Evolutionary conservation across 2,888 invertebrate species (phyloP).

Genomic region (Phyllotreta cruciferae): DNA sequence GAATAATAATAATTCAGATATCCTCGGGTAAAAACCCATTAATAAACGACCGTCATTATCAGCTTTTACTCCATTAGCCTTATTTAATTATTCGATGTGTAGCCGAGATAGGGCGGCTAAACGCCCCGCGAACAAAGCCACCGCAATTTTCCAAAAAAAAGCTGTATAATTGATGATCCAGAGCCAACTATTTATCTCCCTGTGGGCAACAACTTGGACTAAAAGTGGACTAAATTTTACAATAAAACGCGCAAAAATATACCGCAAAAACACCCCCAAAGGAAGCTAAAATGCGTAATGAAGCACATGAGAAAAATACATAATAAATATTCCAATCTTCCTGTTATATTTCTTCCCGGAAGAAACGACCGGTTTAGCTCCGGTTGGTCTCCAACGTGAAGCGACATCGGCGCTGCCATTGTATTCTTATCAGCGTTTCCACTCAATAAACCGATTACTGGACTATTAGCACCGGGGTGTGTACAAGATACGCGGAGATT

Average conservation of each 20-base stretch:
- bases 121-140: slow-evolving; percentile 46
- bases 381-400: too few relatives aligned
- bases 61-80: slow-evolving; percentile 41
- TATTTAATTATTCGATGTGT: slow-evolving; percentile 45
- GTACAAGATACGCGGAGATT: slow-evolving; percentile 49
- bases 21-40: slow-evolving; percentile 33
- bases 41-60: slow-evolving; percentile 36
- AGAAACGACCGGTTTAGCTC: too few relatives aligned
- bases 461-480: slow-evolving; percentile 51
- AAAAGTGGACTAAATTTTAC: too few relatives aligned
- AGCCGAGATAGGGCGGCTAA: slow-evolving; percentile 37
- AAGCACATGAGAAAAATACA: background rate
- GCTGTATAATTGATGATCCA: slow-evolving; percentile 48
- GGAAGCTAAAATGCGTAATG: background rate
- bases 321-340: too few relatives aligned
- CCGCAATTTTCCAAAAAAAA: slow-evolving; percentile 46
- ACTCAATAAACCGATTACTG: slow-evolving; percentile 59
- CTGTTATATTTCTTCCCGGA: background rate
- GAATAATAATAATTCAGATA: slow-evolving; percentile 15
- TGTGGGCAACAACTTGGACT: too few relatives aligned
- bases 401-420: slow-evolving; percentile 31
- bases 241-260: too few relatives aligned
- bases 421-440: slow-evolving; percentile 58
- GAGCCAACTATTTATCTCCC: slow-evolving; percentile 16
- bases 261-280: background rate